phyloP scores from a whole-genome alignment of 2,113 vertebrate species.

The Oryctolagus cuniculus region DNA sequence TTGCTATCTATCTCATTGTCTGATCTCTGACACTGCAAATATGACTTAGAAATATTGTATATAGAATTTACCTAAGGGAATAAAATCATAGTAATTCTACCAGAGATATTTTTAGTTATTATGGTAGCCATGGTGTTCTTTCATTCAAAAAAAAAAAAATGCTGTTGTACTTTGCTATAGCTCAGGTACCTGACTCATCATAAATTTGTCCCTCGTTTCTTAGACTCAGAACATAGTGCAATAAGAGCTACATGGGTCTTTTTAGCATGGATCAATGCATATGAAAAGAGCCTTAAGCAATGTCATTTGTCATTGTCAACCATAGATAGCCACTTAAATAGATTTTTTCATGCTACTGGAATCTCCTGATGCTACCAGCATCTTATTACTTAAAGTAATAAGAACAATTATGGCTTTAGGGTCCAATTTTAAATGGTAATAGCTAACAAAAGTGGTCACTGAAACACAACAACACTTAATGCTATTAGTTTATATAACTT shows the following conservation, averaged over 20 bases:
- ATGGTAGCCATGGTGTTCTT: conserved; percentile 47
- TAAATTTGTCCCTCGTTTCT: conserved; percentile 66
- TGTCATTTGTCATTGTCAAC: conserved; percentile 82
- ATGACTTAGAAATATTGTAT: not conserved
- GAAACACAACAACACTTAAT: conserved; percentile 61
- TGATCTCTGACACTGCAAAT: conserved; percentile 63
- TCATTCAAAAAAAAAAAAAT: not conserved
- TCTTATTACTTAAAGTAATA: conserved; percentile 79
- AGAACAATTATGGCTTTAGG: conserved; percentile 75
- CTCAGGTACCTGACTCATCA: conserved; percentile 69
- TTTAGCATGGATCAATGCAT: conserved; percentile 81
- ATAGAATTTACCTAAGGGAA: conserved; percentile 54
- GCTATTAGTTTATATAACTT: not conserved
- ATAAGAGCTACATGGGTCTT: conserved; percentile 66
- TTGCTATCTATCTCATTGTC: conserved; percentile 73
- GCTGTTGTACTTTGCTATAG: conserved; percentile 20
- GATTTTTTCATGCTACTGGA: conserved; percentile 80
- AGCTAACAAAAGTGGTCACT: conserved; percentile 59
- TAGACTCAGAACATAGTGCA: conserved; percentile 66
- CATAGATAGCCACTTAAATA: conserved; percentile 75
- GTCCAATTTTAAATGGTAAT: conserved; percentile 73
- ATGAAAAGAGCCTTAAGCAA: conserved; percentile 75
- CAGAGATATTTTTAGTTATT: conserved; percentile 52
- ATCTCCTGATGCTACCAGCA: conserved; percentile 67
- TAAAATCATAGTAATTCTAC: conserved; percentile 67